Evolutionary conservation across 2,113 vertebrate genomes (phyloP), one percentile per base, ranked within the genome.

Genomic region (Anguilla rostrata): DNA sequence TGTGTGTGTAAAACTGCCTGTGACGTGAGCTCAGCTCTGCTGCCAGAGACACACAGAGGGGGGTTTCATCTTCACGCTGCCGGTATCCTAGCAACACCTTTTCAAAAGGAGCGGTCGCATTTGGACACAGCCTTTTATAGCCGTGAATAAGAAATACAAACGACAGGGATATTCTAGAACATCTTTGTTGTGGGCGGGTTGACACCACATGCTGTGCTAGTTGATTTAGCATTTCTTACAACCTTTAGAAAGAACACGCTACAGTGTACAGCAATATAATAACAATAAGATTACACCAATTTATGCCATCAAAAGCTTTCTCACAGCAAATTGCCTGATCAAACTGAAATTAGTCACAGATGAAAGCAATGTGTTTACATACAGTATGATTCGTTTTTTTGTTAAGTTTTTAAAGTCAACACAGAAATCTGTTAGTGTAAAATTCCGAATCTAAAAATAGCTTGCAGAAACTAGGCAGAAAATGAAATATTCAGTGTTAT

Each of bases 1-100:
- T 11, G 9, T 53, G 49, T 53, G 49, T 53, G 49, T 53, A 11
- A 12, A 11, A 20, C 56, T 63, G 60, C 26, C 20, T 66, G 60
- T 22, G 22, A 2, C 60, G 60, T 8, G 5, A 88, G 87, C 89
- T 93, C 80, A 89, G 87, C 89, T 93, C 80, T 89, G 88, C 86
- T 93, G 92, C 91, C 91, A 91, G 93, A 93, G 89, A 91, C 80
- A 90, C 89, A 82, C 90, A 94, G 90, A 91, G 90, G 86, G 88
- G 91, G 87, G 93, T 93, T 95, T 95, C 85, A 94, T 94, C 92
- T 94, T 92, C 89, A 90, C 92, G 91, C 86, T 88, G 84, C 91
- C 90, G 86, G 96, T 97, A 95, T 97, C 97, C 95, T 97, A 97
- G 97, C 97, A 98, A 97, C 97, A 94, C 89, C 90, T 93, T 93